Evolutionary conservation across 2,797 vertebrate genomes (phyloP), one percentile per base, ranked within the genome.

Genomic region (Pseudopleuronectes americanus): DNA sequence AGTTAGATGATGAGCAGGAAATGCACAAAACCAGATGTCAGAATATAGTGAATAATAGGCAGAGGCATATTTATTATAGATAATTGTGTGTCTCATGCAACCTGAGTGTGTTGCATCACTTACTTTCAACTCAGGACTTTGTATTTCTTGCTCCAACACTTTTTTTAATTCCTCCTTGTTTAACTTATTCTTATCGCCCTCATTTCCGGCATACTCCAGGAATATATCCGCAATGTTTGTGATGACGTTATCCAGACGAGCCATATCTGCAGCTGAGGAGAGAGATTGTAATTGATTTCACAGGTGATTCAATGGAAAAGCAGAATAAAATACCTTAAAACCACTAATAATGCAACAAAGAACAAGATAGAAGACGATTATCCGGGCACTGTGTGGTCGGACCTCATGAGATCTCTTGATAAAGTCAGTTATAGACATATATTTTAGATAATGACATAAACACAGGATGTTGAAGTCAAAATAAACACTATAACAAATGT

Each of bases 211-310:
- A 17, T 93, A 93, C 8, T 93, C 84, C 62, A 91, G 55, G 51
- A 94, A 95, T 28, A 94, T 58, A 1, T 93, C 92, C 47, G 92
- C 90, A 3, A 94, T 85, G 59, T 76, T 80, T 7, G 61, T 57
- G 24, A 95, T 90, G 59, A 79, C 71, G 1, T 77, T 28, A n/a
- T 94, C 93, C 61, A 95, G 78, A 24, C 84, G 90, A 74, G 91
- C 81, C 93, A 94, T 93, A 52, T 38, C 78, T 85, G 45, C 1
- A 73, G 16, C 71, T 86, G 66, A 4, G 47, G 8, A 33, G 48
- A 54, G 10, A 48, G 1, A 38, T 4, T 8, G 4, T 21, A 14
- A 59, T 14, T 26, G 2, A 19, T 22, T 36, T 4, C 2, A 22
- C 13, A 6, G 8, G 51, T 19, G 19, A 33, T 56, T 14, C 19